A percentile compares a stretch with the other conserved stretches of the same genome.
Evolutionary conservation across 2,797 vertebrate species (phyloP).

Genomic region (Squalus acanthias): DNA sequence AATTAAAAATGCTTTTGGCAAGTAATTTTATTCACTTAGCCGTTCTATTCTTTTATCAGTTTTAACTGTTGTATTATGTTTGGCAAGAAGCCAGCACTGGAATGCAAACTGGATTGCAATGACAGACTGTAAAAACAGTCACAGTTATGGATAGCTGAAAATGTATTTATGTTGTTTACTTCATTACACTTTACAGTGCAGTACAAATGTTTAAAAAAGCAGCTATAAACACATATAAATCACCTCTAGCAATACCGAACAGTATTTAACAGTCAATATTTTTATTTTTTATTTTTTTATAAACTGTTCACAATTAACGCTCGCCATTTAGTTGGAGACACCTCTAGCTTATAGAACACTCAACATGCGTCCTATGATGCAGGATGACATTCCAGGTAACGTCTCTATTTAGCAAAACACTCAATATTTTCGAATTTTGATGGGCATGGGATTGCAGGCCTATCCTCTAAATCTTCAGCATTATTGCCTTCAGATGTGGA

Average conservation of each 20-base stretch:
- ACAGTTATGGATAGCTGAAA: background rate
- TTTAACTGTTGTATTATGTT: background rate
- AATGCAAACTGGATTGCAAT: background rate
- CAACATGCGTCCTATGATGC: conserved; percentile 39
- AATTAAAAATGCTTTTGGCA: background rate
- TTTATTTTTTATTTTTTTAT: conserved; percentile 40
- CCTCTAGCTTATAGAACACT: conserved; percentile 49
- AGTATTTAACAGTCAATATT: background rate
- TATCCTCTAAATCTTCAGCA: rapidly evolving
- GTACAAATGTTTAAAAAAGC: background rate
- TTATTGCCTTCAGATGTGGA: background rate
- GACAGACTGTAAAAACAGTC: background rate
- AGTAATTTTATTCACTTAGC: background rate
- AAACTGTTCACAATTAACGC: conserved; percentile 48
- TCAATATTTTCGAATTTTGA: conserved; percentile 44
- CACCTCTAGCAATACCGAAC: too few relatives aligned
- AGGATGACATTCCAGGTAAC: conserved; percentile 49
- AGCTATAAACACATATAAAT: background rate
- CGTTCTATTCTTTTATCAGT: background rate
- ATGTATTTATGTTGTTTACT: background rate
- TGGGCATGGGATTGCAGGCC: conserved; percentile 33
- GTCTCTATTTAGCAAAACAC: conserved; percentile 47
- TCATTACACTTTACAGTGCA: background rate
- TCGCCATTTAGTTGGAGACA: rapidly evolving
- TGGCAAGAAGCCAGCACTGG: background rate